Base-by-base conservation (phyloP, 2,797 vertebrate genomes). In the Sebastiscus albofasciatus region DNA sequence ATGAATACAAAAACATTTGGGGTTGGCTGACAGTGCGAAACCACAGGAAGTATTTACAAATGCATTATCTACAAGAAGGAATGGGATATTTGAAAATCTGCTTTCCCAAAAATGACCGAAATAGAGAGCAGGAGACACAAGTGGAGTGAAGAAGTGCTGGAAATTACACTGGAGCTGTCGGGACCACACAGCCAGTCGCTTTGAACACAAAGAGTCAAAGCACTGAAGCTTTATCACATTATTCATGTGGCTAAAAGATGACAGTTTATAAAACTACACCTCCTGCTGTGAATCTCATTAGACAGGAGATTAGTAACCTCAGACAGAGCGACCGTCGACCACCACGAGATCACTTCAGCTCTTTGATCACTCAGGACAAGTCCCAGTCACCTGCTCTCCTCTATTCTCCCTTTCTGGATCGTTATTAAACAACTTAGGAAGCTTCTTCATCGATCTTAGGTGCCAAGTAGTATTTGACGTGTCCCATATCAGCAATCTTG, bases 401-500 rank as follows among this genome's bases (percentile, higher is more conserved):
- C 77, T 20, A 52, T 77, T 86, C 60, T 73, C 68, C 69, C 67
- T 39, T 74, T 75, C 68, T 39, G 64, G 61, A 68, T 3, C 7
- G n/a, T 27, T n/a, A 26, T 3, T 2, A 31, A 65, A 36, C 13
- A 42, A 1, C 59, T 90, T 95, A 95, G 1, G 95, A 94, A 56
- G 96, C 94, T 77, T 98, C 97, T 90, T 99, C 97, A 79, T 99
- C 98, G 0, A 99, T 99, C 94, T 99, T 99, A 5, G 98, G 98
- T 67, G 98, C 98, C 95, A 99, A 91, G 90, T 98, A 99, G 83
- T 99, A 99, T 88, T 98, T 99, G 75, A 99, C 90, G 52, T 99
- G 97, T 86, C 98, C 98, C 97, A 99, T 99, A 75, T 99, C 98
- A 0, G 97, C 97, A 12, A 99, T 99, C 95, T 98, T 98, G 94